Evolutionary conservation across 2,113 vertebrate genomes (phyloP).

Genomic region (Colinus virginianus): DNA sequence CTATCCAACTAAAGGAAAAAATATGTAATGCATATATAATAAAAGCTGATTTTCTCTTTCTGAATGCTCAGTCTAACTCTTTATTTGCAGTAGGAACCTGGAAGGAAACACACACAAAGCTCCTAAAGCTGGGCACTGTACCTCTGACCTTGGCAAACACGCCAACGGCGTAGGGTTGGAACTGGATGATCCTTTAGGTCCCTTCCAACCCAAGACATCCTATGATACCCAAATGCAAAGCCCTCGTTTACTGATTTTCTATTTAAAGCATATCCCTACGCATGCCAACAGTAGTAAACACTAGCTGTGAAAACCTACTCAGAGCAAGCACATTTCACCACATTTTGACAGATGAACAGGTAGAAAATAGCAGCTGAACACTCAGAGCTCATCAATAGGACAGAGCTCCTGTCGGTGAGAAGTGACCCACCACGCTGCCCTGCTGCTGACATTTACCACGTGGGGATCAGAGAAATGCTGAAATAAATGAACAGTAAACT

Average conservation of each 20-base stretch:
- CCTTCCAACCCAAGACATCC: neutral
- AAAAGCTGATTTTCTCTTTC: neutral
- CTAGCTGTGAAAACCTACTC: neutral
- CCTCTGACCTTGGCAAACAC: neutral
- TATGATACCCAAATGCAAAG: neutral
- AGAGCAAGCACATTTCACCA: slow-evolving; percentile 7
- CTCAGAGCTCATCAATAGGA: slow-evolving; percentile 4
- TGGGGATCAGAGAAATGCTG: neutral
- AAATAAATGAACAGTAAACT: neutral
- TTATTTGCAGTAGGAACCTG: neutral
- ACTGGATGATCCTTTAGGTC: neutral
- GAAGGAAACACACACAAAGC: neutral
- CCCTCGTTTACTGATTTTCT: neutral
- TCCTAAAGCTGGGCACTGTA: neutral
- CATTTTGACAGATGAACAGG: slow-evolving; percentile 36
- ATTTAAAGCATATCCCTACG: neutral
- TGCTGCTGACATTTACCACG: neutral
- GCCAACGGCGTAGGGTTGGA: neutral
- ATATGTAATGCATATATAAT: neutral
- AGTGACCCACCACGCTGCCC: neutral
- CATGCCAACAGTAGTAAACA: neutral
- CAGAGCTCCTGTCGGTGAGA: slow-evolving; percentile 20
- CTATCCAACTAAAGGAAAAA: neutral
- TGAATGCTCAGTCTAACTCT: neutral
- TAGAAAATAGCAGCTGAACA: slow-evolving; percentile 51